phyloP scores from a whole-genome alignment of 1,140 invertebrate genomes.

The Euwallacea similis region DNA sequence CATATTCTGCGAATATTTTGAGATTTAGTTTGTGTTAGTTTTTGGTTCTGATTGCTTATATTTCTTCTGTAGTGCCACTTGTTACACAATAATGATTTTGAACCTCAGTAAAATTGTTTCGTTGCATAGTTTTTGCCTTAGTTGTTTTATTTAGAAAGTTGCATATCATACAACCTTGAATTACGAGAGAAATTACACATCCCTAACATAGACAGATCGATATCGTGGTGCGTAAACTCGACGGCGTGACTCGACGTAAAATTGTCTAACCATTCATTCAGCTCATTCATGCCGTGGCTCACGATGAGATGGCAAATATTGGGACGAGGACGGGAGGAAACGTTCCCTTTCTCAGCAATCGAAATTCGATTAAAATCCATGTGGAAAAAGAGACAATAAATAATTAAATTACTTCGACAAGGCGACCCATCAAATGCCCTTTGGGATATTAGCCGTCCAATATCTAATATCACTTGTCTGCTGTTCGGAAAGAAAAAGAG shows the following conservation, averaged over 20 bases:
- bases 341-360: no score
- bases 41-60: no score
- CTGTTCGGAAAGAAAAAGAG: not conserved
- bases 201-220: slow-evolving; percentile 12
- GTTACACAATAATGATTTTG: no score
- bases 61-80: no score
- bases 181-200: slow-evolving; percentile 9
- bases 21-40: no score
- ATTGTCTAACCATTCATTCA: slow-evolving; percentile 12
- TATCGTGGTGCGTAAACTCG: slow-evolving; percentile 17
- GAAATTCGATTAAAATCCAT: not conserved
- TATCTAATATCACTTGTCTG: not conserved
- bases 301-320: slow-evolving; percentile 1
- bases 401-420: not conserved
- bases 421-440: not conserved
- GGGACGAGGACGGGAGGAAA: not conserved
- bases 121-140: not conserved
- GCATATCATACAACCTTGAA: not conserved
- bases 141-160: not conserved
- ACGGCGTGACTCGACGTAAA: slow-evolving; percentile 14
- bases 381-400: not conserved
- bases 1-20: no score
- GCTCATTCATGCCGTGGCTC: slow-evolving; percentile 5
- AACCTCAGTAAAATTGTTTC: no score
- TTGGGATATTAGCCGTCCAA: slow-evolving; percentile 2